These are phyloP conservation scores for Passerina amoena DNA, from an alignment of 2,113 vertebrate species.

Conservation along the genomic window DNA sequence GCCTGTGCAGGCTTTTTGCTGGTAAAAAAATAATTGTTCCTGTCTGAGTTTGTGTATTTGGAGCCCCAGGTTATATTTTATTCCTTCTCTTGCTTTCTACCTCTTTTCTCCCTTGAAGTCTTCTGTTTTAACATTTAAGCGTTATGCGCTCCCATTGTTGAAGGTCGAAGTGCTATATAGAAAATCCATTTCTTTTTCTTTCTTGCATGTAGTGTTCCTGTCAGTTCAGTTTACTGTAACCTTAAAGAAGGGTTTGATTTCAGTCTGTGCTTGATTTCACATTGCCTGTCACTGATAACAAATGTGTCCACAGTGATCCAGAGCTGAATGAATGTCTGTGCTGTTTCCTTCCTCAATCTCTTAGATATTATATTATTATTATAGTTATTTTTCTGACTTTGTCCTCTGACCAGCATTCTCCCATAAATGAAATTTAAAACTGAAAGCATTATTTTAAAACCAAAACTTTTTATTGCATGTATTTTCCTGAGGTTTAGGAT, in stretches of 20 bases:
- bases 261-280: conserved; percentile 64
- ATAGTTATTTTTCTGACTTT: background rate
- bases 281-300: conserved; percentile 67
- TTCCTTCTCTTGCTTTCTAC: background rate
- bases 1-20: background rate
- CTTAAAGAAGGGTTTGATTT: conserved; percentile 68
- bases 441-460: background rate
- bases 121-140: conserved; percentile 23
- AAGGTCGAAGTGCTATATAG: conserved; percentile 35
- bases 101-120: background rate
- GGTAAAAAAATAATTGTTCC: background rate
- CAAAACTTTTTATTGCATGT: background rate
- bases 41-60: background rate
- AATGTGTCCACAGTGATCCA: conserved; percentile 45
- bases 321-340: conserved; percentile 32
- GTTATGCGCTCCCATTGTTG: background rate
- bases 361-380: background rate
- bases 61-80: background rate
- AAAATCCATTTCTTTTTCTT: conserved; percentile 49
- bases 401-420: background rate
- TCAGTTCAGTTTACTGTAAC: conserved; percentile 61
- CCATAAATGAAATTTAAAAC: conserved; percentile 32
- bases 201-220: conserved; percentile 32
- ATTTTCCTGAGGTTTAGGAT: background rate
- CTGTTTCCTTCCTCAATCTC: conserved; percentile 26